These are phyloP conservation scores for Galerucella calmariensis DNA, from an alignment of 2,888 invertebrate species.

Conservation along the genomic window DNA sequence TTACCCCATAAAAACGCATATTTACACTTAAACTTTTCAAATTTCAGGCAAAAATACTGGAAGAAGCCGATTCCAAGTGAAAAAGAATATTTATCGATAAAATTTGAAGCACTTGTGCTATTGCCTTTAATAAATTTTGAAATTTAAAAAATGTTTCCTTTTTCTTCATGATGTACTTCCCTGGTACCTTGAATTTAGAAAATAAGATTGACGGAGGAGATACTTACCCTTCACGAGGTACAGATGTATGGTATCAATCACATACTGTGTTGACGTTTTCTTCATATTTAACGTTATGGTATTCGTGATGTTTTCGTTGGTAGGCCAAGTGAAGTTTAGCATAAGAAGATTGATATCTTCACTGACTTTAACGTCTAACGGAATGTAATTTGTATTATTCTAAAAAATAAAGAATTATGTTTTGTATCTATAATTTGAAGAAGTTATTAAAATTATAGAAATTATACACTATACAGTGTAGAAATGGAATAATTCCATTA, in stretches of 20 bases:
- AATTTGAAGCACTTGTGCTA: no score
- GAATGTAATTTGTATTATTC: constrained; percentile 39
- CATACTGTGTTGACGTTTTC: constrained; percentile 27
- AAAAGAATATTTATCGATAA: no score
- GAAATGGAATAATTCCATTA: no score
- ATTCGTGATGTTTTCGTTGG: constrained; percentile 38
- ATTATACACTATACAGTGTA: no score
- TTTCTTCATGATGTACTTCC: no score
- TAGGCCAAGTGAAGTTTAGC: constrained; percentile 45
- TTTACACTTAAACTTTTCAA: no score
- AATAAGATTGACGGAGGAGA: constrained; percentile 9
- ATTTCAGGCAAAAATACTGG: no score
- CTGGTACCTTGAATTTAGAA: constrained; percentile 8
- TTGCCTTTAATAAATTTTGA: neutral
- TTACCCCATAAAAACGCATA: no score
- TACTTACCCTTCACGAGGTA: constrained; percentile 41
- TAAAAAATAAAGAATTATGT: constrained; percentile 26
- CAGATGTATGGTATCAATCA: constrained; percentile 37
- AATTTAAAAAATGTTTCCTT: constrained; percentile 6
- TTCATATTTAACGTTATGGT: constrained; percentile 38
- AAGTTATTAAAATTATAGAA: neutral
- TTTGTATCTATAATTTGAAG: neutral
- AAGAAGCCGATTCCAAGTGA: no score
- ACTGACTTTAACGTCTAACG: constrained; percentile 35
- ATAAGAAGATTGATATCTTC: constrained; percentile 21